Conservation (phyloP, 2,113 vertebrate genomes). For the Hiodon tergisus region DNA sequence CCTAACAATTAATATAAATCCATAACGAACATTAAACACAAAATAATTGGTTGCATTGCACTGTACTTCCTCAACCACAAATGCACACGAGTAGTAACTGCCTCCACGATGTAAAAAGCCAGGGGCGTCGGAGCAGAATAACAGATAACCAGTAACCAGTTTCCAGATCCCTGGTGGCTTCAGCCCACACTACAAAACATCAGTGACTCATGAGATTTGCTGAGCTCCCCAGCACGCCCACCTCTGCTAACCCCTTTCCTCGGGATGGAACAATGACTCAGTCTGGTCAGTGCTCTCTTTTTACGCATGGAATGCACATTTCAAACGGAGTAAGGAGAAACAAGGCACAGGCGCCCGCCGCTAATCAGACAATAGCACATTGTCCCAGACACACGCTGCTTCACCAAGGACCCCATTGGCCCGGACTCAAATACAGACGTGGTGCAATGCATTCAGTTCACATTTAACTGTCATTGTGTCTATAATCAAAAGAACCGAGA, state of each 20-base stretch:
- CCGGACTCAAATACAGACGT: conserved; percentile 2
- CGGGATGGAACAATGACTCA: conserved; percentile 7
- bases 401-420: background rate
- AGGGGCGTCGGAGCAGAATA: background rate
- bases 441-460: background rate
- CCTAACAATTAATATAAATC: no score
- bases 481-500: no score
- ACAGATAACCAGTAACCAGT: background rate
- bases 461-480: no score
- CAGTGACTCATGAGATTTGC: conserved; percentile 11
- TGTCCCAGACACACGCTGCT: background rate
- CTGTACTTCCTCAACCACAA: background rate
- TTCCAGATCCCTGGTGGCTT: conserved; percentile 2
- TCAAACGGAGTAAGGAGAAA: background rate
- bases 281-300: background rate
- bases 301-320: background rate
- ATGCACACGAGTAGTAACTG: background rate
- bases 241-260: background rate
- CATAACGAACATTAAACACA: no score
- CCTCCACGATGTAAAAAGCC: background rate
- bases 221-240: background rate
- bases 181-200: conserved; percentile 3
- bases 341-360: background rate
- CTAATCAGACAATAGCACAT: background rate
- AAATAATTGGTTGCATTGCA: no score